Percentiles rank a stretch among this genome's conserved stretches.
Evolutionary conservation across 2,113 vertebrate species (phyloP).

Genomic region (Helogale parvula): DNA sequence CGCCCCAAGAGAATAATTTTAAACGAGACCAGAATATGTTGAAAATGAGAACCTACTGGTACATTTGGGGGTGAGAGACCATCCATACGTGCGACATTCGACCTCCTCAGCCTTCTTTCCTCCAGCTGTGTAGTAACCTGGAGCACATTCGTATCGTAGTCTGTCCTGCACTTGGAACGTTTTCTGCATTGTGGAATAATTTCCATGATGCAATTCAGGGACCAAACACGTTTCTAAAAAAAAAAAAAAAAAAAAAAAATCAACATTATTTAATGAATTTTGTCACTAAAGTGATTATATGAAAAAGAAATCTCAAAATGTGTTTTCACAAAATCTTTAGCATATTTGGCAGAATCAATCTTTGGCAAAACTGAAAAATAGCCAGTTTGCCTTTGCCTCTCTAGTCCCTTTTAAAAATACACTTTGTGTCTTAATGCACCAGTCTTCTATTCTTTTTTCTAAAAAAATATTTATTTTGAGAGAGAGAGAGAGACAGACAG

Average conservation of each 20-base stretch:
- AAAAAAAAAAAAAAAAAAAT: slow-evolving; percentile 37
- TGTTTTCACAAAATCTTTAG: not conserved
- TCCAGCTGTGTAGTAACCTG: slow-evolving; percentile 68
- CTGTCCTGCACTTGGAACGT: slow-evolving; percentile 68
- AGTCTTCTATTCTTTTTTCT: not conserved
- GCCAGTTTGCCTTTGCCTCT: not conserved
- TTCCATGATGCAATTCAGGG: slow-evolving; percentile 80
- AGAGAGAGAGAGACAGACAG: too few species aligned
- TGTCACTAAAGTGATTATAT: not conserved
- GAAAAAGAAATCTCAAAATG: not conserved
- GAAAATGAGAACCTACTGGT: slow-evolving; percentile 79
- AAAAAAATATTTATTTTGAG: too few species aligned
- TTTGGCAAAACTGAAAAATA: not conserved
- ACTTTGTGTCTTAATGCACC: not conserved
- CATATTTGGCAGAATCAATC: not conserved
- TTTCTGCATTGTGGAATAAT: slow-evolving; percentile 70
- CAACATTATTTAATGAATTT: not conserved
- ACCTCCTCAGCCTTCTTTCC: slow-evolving; percentile 62
- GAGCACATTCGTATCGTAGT: slow-evolving; percentile 72
- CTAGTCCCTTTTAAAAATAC: not conserved
- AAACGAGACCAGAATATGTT: not conserved
- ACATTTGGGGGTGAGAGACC: slow-evolving; percentile 82
- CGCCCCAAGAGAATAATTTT: not conserved
- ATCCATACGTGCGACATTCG: slow-evolving; percentile 72
- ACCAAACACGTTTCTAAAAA: slow-evolving; percentile 80